Evolutionary conservation across 2,113 vertebrate genomes (phyloP).

Genomic region (Rostratula benghalensis): DNA sequence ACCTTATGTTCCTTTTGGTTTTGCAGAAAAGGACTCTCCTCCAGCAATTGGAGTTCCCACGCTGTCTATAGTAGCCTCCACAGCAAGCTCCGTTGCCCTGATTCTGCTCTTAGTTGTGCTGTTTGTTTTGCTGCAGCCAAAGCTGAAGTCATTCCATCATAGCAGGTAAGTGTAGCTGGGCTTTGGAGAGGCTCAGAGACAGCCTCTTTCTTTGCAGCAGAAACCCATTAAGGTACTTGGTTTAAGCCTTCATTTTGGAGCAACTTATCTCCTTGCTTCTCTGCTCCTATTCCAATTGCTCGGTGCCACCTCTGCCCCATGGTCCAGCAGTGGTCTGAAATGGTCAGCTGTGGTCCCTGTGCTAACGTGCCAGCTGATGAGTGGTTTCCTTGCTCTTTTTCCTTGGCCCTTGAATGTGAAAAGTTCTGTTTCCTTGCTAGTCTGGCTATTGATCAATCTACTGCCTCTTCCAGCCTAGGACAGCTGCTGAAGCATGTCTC

Average conservation of each 20-base stretch:
- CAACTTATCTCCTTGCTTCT: not conserved
- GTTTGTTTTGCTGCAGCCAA: slow-evolving; percentile 96
- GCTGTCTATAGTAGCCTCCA: slow-evolving; percentile 92
- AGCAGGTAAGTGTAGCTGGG: slow-evolving; percentile 82
- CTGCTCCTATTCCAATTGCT: not conserved
- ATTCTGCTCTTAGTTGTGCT: slow-evolving; percentile 95
- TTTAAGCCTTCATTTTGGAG: not conserved
- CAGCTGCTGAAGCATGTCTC: not conserved
- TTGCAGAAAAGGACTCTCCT: slow-evolving; percentile 86
- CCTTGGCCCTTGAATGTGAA: not conserved
- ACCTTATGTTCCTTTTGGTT: not conserved
- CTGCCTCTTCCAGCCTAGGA: not conserved
- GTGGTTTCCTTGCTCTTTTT: not conserved
- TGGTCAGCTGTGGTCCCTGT: not conserved
- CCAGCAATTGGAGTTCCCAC: slow-evolving; percentile 87
- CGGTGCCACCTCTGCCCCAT: not conserved
- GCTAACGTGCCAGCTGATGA: not conserved
- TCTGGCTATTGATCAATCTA: not conserved
- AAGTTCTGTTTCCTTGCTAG: not conserved
- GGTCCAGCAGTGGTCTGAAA: not conserved
- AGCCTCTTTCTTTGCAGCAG: not conserved
- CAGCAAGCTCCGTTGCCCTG: slow-evolving; percentile 91
- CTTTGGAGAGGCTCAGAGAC: not conserved
- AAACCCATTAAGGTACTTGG: not conserved
- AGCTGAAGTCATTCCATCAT: slow-evolving; percentile 97